These are phyloP conservation scores for Micromys minutus DNA, from an alignment of 2,113 vertebrate species.

Conservation along the genomic window DNA sequence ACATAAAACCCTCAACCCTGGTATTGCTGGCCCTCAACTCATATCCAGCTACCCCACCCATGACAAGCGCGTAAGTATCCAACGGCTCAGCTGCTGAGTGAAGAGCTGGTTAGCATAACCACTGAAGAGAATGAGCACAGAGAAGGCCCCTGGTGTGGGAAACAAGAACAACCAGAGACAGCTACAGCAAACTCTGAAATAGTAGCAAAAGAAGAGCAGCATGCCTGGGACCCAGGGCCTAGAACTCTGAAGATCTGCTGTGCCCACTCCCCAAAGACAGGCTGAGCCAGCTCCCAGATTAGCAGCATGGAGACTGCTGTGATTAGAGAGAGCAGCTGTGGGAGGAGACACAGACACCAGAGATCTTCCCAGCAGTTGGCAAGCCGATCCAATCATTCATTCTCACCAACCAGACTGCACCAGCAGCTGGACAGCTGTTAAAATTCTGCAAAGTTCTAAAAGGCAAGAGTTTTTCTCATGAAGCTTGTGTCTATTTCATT, in stretches of 20 bases:
- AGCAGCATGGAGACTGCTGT: background rate
- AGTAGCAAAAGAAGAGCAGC: background rate
- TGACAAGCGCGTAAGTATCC: constrained; percentile 39
- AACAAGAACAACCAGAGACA: background rate
- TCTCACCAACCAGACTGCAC: background rate
- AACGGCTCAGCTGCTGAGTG: constrained; percentile 38
- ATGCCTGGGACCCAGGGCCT: background rate
- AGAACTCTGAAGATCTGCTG: background rate
- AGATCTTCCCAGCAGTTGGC: background rate
- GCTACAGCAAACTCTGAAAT: background rate
- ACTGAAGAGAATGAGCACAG: constrained; percentile 15
- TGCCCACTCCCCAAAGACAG: background rate
- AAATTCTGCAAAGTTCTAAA: background rate
- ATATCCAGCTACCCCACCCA: constrained; percentile 21
- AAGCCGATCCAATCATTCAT: background rate
- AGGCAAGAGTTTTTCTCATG: background rate
- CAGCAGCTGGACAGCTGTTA: background rate
- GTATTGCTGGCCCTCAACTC: constrained; percentile 52
- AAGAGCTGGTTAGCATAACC: background rate
- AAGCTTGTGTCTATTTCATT: background rate
- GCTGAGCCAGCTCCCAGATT: background rate
- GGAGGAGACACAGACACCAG: background rate
- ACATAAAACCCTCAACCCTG: constrained; percentile 53
- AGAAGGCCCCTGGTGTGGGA: background rate
- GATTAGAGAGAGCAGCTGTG: background rate